phyloP scores from a whole-genome alignment of 2,797 vertebrate species.

The Vireo griseus region DNA sequence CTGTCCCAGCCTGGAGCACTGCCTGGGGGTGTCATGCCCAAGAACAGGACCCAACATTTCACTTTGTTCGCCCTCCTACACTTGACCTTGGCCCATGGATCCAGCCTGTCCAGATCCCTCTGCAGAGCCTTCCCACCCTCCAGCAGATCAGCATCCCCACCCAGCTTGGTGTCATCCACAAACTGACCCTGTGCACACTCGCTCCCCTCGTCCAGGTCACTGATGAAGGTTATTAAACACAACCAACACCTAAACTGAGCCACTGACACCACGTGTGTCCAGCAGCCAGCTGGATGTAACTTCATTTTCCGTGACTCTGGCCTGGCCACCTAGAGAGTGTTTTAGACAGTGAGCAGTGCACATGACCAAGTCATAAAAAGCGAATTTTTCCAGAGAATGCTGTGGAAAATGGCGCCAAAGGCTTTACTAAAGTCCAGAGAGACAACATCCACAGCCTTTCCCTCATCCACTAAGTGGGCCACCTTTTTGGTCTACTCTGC shows the following conservation, averaged over 20 bases:
- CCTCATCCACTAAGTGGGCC: not conserved
- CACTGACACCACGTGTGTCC: no score
- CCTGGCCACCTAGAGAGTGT: not conserved
- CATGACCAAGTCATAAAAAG: not conserved
- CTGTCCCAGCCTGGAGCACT: not conserved
- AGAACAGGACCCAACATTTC: not conserved
- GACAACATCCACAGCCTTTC: not conserved
- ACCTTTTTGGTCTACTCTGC: not conserved
- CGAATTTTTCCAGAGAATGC: not conserved
- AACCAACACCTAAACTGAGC: not conserved
- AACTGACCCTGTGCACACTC: fast-evolving
- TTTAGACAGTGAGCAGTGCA: not conserved
- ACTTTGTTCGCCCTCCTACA: not conserved
- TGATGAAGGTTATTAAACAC: fast-evolving
- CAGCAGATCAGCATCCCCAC: no score
- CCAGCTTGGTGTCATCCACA: fast-evolving
- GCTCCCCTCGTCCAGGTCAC: no score
- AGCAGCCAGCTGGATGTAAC: not conserved
- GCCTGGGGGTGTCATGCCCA: fast-evolving
- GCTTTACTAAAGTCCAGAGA: not conserved
- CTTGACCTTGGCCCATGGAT: fast-evolving
- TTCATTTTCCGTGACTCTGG: not conserved
- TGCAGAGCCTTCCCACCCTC: not conserved
- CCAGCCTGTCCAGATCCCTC: not conserved
- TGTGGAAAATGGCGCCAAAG: not conserved